Conservation (phyloP, 2,888 invertebrate species). For the Hyposoter didymator region DNA sequence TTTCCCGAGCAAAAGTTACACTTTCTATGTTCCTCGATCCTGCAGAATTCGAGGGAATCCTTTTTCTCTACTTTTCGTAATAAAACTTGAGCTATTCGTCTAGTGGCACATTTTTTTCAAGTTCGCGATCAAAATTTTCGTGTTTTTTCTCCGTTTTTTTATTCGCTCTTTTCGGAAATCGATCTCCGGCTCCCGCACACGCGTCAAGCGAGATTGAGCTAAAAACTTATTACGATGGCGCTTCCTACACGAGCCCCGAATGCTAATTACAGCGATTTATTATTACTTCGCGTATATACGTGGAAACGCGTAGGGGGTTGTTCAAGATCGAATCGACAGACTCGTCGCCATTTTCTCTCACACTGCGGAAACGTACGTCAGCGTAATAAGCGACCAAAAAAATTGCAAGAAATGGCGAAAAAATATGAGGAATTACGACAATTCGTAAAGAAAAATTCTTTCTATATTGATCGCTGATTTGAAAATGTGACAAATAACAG, state of each 20-base stretch:
- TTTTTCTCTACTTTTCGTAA: slow-evolving; percentile 9
- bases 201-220: slow-evolving; percentile 7
- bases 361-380: neutral
- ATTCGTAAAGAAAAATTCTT: neutral
- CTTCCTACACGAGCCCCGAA: slow-evolving; percentile 3
- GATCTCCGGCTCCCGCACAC: slow-evolving; percentile 3
- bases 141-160: neutral
- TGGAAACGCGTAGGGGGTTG: neutral
- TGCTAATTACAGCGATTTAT: slow-evolving; percentile 17
- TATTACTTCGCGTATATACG: slow-evolving; percentile 10
- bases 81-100: slow-evolving; percentile 28
- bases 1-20: neutral
- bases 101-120: slow-evolving; percentile 29
- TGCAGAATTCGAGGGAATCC: neutral
- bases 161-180: neutral
- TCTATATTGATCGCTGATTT: neutral
- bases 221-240: slow-evolving; percentile 16
- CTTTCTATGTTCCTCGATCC: neutral
- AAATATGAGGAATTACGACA: neutral
- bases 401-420: neutral
- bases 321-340: neutral
- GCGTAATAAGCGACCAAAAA: too few relatives aligned
- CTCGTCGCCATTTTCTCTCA: neutral
- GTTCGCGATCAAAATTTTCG: neutral
- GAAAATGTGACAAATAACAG: neutral